Percentiles rank a stretch among this genome's conserved stretches.
Evolutionary conservation across 35 echinoderm and acorn worm species (phyloP).

Genomic region (Ptychodera flava): DNA sequence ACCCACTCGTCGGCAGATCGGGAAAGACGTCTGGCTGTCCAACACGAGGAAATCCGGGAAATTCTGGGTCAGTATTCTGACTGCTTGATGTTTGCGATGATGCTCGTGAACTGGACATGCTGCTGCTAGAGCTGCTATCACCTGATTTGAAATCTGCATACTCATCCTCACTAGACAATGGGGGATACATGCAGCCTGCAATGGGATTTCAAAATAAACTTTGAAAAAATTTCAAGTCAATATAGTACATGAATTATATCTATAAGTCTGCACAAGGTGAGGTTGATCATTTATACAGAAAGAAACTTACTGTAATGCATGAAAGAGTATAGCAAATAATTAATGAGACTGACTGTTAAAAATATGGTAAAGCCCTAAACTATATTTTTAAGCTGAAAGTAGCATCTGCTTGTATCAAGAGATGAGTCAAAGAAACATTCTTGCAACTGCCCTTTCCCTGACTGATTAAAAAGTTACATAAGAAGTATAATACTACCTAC

Average conservation of each 20-base stretch:
- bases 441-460: no score
- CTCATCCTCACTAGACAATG: not conserved
- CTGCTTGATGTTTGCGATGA: not conserved
- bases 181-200: not conserved
- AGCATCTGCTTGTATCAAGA: no score
- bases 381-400: no score
- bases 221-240: slow-evolving; percentile 31
- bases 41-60: not conserved
- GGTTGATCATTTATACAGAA: no score
- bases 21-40: not conserved
- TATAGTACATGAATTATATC: no score
- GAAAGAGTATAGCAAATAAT: slow-evolving; percentile 4
- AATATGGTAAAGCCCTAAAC: no score
- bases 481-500: no score
- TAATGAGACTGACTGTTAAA: slow-evolving; percentile 22
- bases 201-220: slow-evolving; percentile 8
- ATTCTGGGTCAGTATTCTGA: not conserved
- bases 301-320: slow-evolving; percentile 21
- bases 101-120: not conserved
- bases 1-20: not conserved
- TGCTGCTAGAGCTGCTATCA: not conserved
- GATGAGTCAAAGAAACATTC: no score
- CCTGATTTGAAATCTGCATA: not conserved
- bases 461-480: no score
- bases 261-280: no score